A percentile compares a stretch with the other conserved stretches of the same genome.
phyloP scores from a whole-genome alignment of 1,140 invertebrate genomes.

The Aradophagus sp. region DNA sequence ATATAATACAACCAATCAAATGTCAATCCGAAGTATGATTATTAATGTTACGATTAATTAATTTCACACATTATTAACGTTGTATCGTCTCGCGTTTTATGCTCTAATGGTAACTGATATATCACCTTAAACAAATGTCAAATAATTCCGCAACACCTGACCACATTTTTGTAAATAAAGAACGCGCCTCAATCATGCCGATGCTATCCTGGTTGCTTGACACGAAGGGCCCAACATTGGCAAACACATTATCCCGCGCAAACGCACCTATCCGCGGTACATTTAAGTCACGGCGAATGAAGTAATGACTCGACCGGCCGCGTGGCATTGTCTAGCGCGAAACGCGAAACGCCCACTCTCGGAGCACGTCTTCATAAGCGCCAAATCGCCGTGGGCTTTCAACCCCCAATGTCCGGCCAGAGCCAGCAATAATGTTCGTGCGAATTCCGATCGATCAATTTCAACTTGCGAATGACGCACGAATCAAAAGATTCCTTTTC shows the following conservation, averaged over 20 bases:
- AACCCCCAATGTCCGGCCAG: slow-evolving; percentile 1
- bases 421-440: too few relatives aligned
- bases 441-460: slow-evolving; percentile 24
- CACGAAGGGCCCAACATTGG: slow-evolving; percentile 31
- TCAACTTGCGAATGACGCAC: too few relatives aligned
- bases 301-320: slow-evolving; percentile 29
- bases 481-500: too few relatives aligned
- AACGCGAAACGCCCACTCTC: slow-evolving; percentile 24
- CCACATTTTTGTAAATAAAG: too few relatives aligned
- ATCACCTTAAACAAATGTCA: too few relatives aligned
- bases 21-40: too few relatives aligned
- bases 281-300: slow-evolving; percentile 29
- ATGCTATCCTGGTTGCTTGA: slow-evolving; percentile 37
- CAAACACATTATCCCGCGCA: slow-evolving; percentile 25
- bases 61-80: too few relatives aligned
- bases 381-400: slow-evolving; percentile 18
- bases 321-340: slow-evolving; percentile 22
- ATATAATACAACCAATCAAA: too few relatives aligned
- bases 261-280: slow-evolving; percentile 6
- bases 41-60: too few relatives aligned
- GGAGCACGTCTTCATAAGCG: slow-evolving; percentile 17
- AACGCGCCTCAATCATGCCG: slow-evolving; percentile 30
- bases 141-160: too few relatives aligned
- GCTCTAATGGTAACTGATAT: too few relatives aligned
- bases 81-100: too few relatives aligned